Percentiles rank a stretch among this genome's conserved stretches.
These are phyloP conservation scores for Anguilla anguilla DNA, from an alignment of 2,797 vertebrate genomes.

Conservation along the genomic window DNA sequence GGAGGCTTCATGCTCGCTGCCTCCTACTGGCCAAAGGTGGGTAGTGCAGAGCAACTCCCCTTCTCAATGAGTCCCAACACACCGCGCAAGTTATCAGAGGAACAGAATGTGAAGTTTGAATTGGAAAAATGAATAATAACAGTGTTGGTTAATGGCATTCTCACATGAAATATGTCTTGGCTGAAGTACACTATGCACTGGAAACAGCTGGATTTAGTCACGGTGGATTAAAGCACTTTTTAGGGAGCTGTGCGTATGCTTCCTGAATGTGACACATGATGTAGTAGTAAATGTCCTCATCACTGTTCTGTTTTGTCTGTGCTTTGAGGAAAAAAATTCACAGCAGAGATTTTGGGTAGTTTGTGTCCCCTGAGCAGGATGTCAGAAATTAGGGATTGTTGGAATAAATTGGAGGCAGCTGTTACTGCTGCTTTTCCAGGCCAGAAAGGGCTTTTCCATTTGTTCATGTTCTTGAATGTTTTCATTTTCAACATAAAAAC, in stretches of 20 bases:
- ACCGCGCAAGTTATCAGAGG: no score
- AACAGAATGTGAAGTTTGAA: no score
- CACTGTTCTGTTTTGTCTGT: not conserved
- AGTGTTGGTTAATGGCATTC: not conserved
- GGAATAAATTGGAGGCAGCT: not conserved
- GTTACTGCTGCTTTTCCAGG: not conserved
- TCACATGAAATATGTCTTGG: not conserved
- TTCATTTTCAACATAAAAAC: not conserved
- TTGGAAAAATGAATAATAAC: not conserved
- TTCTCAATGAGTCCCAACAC: not conserved
- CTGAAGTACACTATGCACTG: not conserved
- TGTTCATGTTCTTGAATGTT: not conserved
- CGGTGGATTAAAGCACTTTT: not conserved
- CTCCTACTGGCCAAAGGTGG: conserved; percentile 98
- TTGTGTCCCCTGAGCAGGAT: not conserved
- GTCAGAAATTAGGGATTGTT: not conserved
- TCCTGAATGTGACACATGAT: not conserved
- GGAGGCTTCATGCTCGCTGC: conserved; percentile 94
- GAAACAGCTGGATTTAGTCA: not conserved
- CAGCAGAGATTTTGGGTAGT: not conserved
- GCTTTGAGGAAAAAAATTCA: not conserved
- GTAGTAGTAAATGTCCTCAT: not conserved
- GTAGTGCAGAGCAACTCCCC: conserved; percentile 7
- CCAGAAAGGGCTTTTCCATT: not conserved
- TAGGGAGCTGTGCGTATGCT: not conserved